These are phyloP conservation scores for Platerodrilus igneus DNA, from an alignment of 2,888 invertebrate species.

Conservation along the genomic window DNA sequence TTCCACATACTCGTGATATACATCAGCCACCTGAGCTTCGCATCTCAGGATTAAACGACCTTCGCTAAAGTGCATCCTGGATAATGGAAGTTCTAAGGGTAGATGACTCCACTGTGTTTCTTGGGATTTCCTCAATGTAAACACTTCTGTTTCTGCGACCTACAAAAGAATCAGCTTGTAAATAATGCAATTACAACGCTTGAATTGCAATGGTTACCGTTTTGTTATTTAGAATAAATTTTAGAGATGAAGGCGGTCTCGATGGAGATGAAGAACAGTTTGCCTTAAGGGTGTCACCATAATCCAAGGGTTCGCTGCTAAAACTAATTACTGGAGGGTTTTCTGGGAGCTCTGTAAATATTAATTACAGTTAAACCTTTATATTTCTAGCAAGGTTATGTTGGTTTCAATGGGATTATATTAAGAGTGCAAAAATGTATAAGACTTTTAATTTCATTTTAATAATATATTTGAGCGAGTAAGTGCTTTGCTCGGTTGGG, in stretches of 20 bases:
- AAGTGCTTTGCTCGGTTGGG: no score
- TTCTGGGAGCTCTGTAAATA: conserved; percentile 61
- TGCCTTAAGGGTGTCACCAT: conserved; percentile 68
- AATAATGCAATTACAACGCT: no score
- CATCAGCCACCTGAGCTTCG: conserved; percentile 63
- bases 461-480: no score
- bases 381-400: no score
- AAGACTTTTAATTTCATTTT: no score
- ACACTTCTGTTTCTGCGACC: conserved; percentile 42
- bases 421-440: no score
- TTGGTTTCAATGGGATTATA: no score
- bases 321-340: conserved; percentile 63
- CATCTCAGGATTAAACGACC: conserved; percentile 68
- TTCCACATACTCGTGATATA: conserved; percentile 66
- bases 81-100: conserved; percentile 54
- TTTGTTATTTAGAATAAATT: conserved; percentile 72
- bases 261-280: conserved; percentile 77
- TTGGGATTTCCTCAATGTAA: conserved; percentile 48
- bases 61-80: conserved; percentile 56
- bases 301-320: conserved; percentile 68
- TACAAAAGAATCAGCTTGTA: no score
- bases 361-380: conserved; percentile 8
- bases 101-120: conserved; percentile 57
- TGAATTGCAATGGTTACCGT: no score
- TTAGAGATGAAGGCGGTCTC: conserved; percentile 67